phyloP scores from a whole-genome alignment of 2,797 vertebrate species.

The Gila robusta region DNA sequence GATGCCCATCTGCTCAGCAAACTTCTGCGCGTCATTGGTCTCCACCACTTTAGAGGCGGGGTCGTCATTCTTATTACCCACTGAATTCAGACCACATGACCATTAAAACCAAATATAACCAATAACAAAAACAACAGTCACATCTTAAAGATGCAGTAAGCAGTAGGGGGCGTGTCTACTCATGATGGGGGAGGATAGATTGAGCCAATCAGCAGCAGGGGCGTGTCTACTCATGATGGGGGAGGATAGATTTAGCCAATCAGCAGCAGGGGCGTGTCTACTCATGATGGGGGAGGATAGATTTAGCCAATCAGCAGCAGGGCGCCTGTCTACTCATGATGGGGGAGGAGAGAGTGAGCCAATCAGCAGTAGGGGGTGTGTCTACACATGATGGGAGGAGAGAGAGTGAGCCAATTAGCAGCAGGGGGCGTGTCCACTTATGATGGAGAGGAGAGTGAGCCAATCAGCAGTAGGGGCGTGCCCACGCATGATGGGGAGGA shows the following conservation, averaged over 20 bases:
- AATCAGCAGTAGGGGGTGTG: background rate
- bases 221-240: no score
- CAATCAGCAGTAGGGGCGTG: background rate
- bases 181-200: no score
- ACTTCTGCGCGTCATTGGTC: conserved; percentile 97
- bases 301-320: no score
- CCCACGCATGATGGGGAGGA: background rate
- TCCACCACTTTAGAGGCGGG: conserved; percentile 97
- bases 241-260: no score
- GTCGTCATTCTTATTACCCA: conserved; percentile 99
- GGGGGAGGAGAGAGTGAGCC: background rate
- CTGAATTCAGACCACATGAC: conserved; percentile 68
- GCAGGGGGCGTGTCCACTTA: background rate
- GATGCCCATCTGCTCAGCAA: conserved; percentile 98
- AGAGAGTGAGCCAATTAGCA: background rate
- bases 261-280: no score
- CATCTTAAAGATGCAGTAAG: background rate
- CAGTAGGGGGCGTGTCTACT: background rate
- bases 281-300: no score
- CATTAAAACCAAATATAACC: background rate
- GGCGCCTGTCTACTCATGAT: background rate
- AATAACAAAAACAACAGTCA: background rate
- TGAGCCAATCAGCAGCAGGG: no score
- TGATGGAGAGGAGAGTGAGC: background rate
- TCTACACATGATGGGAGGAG: background rate